phyloP scores from a whole-genome alignment of 1,140 invertebrate genomes.

The Caenorhabditis elegans region WBcel235 BX284602.5:10892001-10892500 shows the following conservation, averaged over 20 bases:
- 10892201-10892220: too few species aligned
- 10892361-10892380: constrained; percentile 50
- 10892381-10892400: constrained; percentile 62
- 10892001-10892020: constrained; percentile 21
- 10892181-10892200: constrained; percentile 19
- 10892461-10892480: constrained; percentile 60
- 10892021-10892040: too few species aligned
- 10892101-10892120: constrained; percentile 28
- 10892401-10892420: constrained; percentile 62
- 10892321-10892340: constrained; percentile 37
- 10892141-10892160: constrained; percentile 20
- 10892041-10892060: too few species aligned
- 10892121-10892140: constrained; percentile 41
- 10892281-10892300: constrained; percentile 39
- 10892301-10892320: constrained; percentile 57
- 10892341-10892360: neutral
- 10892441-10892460: constrained; percentile 65
- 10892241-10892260: constrained; percentile 24
- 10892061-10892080: constrained; percentile 1
- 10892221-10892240: constrained; percentile 30
- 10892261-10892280: constrained; percentile 48
- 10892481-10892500: constrained; percentile 61
- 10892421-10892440: constrained; percentile 65
- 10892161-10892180: constrained; percentile 29
- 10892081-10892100: constrained; percentile 35